A percentile compares a stretch with the other conserved stretches of the same genome.
Evolutionary conservation across 2,113 vertebrate species (phyloP).

Genomic region (Corapipo altera): DNA sequence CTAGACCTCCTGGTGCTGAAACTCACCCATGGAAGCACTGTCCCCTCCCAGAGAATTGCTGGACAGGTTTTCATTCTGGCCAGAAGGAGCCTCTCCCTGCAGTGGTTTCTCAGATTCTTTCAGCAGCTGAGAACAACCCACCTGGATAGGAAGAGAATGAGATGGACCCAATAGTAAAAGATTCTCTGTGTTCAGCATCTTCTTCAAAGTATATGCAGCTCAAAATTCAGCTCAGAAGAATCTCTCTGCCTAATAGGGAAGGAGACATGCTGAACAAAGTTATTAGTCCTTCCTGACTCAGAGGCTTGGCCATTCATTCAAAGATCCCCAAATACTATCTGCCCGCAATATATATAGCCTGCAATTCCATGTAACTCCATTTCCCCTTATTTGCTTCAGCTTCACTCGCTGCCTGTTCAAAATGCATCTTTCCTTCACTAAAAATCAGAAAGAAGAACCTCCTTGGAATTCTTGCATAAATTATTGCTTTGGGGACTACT

Average conservation of each 20-base stretch:
- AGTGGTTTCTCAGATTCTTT: constrained; percentile 79
- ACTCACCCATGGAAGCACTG: constrained; percentile 70
- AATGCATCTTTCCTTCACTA: neutral
- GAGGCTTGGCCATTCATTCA: neutral
- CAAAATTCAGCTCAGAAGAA: neutral
- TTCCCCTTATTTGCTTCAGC: neutral
- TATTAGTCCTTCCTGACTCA: neutral
- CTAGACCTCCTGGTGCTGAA: neutral
- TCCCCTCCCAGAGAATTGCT: constrained; percentile 67
- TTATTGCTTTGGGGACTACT: neutral
- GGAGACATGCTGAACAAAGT: neutral
- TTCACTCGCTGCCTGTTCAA: neutral
- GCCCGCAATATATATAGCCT: neutral
- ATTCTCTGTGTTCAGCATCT: neutral
- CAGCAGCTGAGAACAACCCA: constrained; percentile 77
- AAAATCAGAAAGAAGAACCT: neutral
- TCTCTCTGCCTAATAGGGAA: neutral
- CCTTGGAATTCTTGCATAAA: neutral
- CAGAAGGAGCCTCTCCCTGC: constrained; percentile 58
- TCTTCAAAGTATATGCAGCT: neutral
- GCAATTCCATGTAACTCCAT: neutral
- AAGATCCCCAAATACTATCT: neutral
- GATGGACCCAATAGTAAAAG: neutral
- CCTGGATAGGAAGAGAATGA: constrained; percentile 50
- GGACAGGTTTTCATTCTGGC: constrained; percentile 67